Conservation (phyloP, 2,113 vertebrate genomes). For the Mastomys coucha region DNA sequence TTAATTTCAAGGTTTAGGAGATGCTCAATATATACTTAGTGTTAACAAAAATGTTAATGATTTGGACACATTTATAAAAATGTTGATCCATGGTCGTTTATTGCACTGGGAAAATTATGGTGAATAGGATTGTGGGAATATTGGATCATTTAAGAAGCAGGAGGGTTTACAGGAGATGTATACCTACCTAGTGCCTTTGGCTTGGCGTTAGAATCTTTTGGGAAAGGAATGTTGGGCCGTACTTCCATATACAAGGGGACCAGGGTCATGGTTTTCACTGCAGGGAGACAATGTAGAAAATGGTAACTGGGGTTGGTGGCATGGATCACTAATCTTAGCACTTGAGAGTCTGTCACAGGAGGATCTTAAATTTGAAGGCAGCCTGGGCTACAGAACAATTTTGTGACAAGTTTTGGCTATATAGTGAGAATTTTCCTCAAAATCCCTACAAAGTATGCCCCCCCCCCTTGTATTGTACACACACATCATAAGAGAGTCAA, state of each 20-base stretch:
- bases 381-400: neutral
- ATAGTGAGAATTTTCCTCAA: neutral
- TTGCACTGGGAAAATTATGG: neutral
- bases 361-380: neutral
- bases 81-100: neutral
- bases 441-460: no score
- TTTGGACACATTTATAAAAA: neutral
- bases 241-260: neutral
- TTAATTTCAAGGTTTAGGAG: constrained; percentile 36
- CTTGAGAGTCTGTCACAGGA: neutral
- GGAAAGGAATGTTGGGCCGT: neutral
- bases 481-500: no score
- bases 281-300: neutral
- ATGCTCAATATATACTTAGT: neutral
- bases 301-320: neutral
- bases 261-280: neutral
- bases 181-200: neutral
- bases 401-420: neutral
- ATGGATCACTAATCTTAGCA: neutral
- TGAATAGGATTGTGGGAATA: neutral
- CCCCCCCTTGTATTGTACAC: no score
- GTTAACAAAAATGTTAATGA: neutral
- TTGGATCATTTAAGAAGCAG: neutral
- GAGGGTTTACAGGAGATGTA: neutral
- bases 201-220: neutral